Evolutionary conservation across 2,113 vertebrate species (phyloP).

Genomic region (Chaetura pelagica): DNA sequence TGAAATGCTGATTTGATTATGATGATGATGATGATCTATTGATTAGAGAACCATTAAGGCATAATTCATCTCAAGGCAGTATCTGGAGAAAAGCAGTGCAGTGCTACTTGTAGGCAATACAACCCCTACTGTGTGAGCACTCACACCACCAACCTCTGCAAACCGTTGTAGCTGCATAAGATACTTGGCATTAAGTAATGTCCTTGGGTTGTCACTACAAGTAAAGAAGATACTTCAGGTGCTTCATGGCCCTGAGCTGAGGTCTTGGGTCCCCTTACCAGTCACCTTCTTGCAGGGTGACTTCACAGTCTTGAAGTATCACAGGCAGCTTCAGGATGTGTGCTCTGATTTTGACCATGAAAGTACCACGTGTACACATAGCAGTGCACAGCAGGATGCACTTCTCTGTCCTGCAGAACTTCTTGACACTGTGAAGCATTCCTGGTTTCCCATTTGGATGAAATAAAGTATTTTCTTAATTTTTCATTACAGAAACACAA

Average conservation of each 20-base stretch:
- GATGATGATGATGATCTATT: background rate
- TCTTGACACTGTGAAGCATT: background rate
- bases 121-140: background rate
- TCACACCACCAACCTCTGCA: background rate
- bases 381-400: background rate
- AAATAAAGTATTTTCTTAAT: background rate
- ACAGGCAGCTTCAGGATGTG: background rate
- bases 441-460: background rate
- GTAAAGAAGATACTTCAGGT: background rate
- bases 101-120: background rate
- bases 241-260: background rate
- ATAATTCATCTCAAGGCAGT: background rate
- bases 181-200: background rate
- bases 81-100: background rate
- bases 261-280: background rate
- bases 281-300: background rate
- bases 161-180: background rate
- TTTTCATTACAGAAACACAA: background rate
- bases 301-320: background rate
- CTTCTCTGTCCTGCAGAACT: background rate
- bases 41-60: background rate
- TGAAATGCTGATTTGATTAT: background rate
- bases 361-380: background rate
- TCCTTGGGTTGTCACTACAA: background rate
- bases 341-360: background rate